Percentiles rank a stretch among this genome's conserved stretches.
These are phyloP conservation scores for Fringilla coelebs DNA, from an alignment of 2,797 vertebrate genomes.

Conservation along the genomic window DNA sequence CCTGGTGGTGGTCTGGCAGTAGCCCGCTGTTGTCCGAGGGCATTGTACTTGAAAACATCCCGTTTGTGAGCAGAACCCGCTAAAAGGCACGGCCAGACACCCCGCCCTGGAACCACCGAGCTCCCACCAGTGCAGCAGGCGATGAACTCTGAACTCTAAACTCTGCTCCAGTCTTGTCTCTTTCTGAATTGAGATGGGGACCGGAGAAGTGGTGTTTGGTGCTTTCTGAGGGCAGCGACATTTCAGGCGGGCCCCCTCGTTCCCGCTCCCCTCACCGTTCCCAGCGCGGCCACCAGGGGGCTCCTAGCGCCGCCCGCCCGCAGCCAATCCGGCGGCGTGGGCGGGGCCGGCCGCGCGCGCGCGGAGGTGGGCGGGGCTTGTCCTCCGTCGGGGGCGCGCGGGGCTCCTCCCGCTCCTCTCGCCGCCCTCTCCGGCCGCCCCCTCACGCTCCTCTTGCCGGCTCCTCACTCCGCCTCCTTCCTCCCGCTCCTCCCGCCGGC, in stretches of 20 bases:
- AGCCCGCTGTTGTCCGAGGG: not conserved
- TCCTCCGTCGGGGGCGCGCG: not conserved
- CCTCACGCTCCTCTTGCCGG: not conserved
- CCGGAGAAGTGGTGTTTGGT: accelerated
- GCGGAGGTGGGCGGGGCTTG: not conserved
- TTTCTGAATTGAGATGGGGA: not conserved
- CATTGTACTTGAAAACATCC: not conserved
- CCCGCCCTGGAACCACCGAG: not conserved
- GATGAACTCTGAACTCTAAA: too few relatives aligned
- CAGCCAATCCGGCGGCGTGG: not conserved
- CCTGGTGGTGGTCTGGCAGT: not conserved
- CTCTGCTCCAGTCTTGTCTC: accelerated
- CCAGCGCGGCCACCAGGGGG: not conserved
- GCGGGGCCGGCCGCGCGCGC: not conserved
- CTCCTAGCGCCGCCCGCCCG: not conserved
- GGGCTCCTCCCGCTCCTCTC: not conserved
- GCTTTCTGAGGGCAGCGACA: accelerated
- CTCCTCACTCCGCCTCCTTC: not conserved
- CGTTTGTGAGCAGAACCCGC: accelerated
- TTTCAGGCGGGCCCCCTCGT: not conserved
- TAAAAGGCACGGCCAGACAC: not conserved
- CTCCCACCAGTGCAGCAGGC: accelerated
- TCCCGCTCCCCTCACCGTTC: not conserved
- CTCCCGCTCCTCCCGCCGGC: not conserved
- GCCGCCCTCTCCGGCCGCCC: not conserved